Base-by-base conservation (phyloP, 2,113 vertebrate genomes). In the Tyrannus savana region DNA sequence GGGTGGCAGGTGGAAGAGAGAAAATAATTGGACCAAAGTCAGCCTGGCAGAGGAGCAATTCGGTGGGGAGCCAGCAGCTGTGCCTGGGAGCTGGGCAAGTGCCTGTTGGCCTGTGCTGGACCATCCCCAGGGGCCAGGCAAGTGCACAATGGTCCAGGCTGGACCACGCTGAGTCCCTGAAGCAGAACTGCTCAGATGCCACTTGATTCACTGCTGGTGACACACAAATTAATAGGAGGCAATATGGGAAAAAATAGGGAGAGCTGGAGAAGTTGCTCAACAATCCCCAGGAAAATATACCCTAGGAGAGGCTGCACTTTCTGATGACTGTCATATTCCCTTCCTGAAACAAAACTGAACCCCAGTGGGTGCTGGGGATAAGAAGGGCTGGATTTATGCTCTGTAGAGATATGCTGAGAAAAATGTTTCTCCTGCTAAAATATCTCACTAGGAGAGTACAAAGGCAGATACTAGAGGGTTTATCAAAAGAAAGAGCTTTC, bases 401-500 rank as follows among this genome's bases (percentile, higher is more conserved):
- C 30, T 2, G 0, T 3, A 39, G 64, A 60, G 30, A 17, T 35
- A 63, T 25, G 46, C 75, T 84, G 76, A 80, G 56, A 73, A 60
- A 37, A 95, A 80, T 2, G 3, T 77, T 76, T 93, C 67, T 69
- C 27, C 53, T 50, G 47, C 46, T 80, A 35, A 83, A 88, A 62
- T 94, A 62, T 74, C 76, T 93, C 76, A 16, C 64, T 67, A 52
- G 30, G 42, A 84, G 56, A 77, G 76, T 72, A 92, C 73, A 93
- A 93, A 97, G 83, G 72, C 66, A 91, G 66, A 72, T 82, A 68
- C 47, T 66, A 39, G 42, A 42, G 52, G 78, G 52, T 90, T 95
- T 93, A 93, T 96, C 47, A 59, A 93, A 94, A 88, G 68, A 58
- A 77, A 83, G 68, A 74, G 80, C 64, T 95, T 96, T 95, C 83